These are phyloP conservation scores for Aplidium turbinatum DNA, from an alignment of 23 tunicate species.

Conservation along the genomic window DNA sequence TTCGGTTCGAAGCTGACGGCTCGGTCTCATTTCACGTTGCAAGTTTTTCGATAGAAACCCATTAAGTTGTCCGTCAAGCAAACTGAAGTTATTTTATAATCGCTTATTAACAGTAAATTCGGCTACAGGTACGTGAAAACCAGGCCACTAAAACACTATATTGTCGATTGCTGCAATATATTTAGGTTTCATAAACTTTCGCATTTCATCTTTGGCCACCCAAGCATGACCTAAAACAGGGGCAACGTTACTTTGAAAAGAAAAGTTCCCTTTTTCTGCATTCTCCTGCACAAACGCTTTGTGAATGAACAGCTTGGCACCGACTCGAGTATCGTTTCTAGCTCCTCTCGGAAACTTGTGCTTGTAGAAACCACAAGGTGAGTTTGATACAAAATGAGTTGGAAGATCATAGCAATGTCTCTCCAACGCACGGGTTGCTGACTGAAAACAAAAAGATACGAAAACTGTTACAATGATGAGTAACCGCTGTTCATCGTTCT, in stretches of 20 bases:
- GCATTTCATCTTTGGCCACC: conserved; percentile 74
- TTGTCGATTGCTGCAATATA: conserved; percentile 50
- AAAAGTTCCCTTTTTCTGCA: not conserved
- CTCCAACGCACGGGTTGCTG: conserved; percentile 58
- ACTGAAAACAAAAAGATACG: conserved; percentile 35
- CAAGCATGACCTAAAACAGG: conserved; percentile 64
- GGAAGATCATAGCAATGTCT: not conserved
- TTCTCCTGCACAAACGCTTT: conserved; percentile 47
- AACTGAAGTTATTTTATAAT: too few species aligned
- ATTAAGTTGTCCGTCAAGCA: too few species aligned
- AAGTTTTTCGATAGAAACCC: too few species aligned
- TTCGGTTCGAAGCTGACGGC: too few species aligned
- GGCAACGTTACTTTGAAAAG: not conserved
- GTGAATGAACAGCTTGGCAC: conserved; percentile 80
- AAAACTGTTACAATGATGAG: not conserved
- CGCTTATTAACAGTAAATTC: too few species aligned
- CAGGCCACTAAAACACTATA: conserved; percentile 28
- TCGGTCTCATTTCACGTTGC: too few species aligned
- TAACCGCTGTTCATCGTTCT: too few species aligned
- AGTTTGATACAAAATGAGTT: conserved; percentile 61
- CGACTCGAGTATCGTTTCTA: conserved; percentile 35
- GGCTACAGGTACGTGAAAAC: not conserved
- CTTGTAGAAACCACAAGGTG: conserved; percentile 83
- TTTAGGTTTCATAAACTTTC: conserved; percentile 65
- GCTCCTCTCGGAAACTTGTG: conserved; percentile 84